Percentiles rank a stretch among this genome's conserved stretches.
phyloP scores from a whole-genome alignment of 2,113 vertebrate species.

The Penelope pileata region DNA sequence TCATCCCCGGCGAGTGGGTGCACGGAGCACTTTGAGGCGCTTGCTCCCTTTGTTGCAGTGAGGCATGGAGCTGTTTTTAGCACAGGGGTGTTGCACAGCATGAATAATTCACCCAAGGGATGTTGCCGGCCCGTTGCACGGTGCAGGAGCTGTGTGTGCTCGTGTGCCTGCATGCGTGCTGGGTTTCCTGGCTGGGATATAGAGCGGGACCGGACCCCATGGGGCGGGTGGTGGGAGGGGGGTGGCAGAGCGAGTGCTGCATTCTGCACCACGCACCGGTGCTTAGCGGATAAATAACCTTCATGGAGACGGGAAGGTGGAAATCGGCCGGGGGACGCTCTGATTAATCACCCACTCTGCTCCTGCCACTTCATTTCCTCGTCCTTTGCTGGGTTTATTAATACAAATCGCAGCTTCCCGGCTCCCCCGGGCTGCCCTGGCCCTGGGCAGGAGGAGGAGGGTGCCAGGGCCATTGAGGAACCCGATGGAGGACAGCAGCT shows the following conservation, averaged over 20 bases:
- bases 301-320: constrained; percentile 51
- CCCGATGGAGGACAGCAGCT: rapidly evolving
- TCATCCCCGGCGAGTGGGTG: not conserved
- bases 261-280: constrained; percentile 19
- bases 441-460: rapidly evolving
- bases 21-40: constrained; percentile 16
- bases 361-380: constrained; percentile 68
- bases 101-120: constrained; percentile 74
- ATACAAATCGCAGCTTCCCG: constrained; percentile 47
- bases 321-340: constrained; percentile 49
- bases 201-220: not conserved
- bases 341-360: constrained; percentile 66
- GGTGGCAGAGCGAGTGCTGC: not conserved
- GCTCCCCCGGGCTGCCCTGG: not conserved
- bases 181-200: not conserved
- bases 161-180: not conserved
- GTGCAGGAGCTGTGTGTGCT: not conserved
- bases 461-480: rapidly evolving
- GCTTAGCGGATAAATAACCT: constrained; percentile 68
- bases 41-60: constrained; percentile 62
- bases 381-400: constrained; percentile 60
- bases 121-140: constrained; percentile 24
- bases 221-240: not conserved
- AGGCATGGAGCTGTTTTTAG: constrained; percentile 51
- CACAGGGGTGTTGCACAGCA: constrained; percentile 55